Conservation (phyloP, 2,797 vertebrate species). For the Sylvilagus floridanus region DNA sequence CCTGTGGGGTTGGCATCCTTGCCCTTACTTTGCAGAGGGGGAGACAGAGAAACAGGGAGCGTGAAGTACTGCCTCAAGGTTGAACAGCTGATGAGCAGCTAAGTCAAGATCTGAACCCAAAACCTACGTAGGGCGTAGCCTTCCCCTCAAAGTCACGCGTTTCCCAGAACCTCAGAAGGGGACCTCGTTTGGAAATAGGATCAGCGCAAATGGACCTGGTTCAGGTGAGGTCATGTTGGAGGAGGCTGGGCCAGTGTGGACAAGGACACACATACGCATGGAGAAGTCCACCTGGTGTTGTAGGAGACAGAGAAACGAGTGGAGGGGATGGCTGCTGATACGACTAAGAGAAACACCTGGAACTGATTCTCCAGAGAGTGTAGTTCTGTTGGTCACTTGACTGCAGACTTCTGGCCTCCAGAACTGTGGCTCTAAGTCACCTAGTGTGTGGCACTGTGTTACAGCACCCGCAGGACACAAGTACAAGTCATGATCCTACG, state of each 20-base stretch:
- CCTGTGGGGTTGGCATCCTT: neutral
- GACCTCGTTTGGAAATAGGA: neutral
- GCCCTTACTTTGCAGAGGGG: neutral
- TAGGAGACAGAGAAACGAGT: neutral
- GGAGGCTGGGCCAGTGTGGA: neutral
- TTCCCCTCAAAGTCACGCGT: neutral
- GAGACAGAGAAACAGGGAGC: neutral
- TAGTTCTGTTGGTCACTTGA: neutral
- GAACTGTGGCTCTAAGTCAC: neutral
- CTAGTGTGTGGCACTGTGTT: neutral
- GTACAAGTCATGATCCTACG: neutral
- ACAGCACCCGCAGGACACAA: neutral
- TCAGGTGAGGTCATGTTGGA: neutral
- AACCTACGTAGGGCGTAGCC: neutral
- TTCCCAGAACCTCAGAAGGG: neutral
- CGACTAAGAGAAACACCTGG: neutral
- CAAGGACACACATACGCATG: neutral
- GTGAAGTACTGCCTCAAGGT: neutral
- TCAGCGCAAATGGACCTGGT: neutral
- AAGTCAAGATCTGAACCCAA: neutral
- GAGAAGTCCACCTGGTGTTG: fast-evolving
- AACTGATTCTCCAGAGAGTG: neutral
- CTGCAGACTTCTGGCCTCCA: neutral
- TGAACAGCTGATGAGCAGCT: neutral
- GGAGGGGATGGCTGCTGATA: neutral